Evolutionary conservation across 2,888 invertebrate species (phyloP).

Genomic region (Pogonocherus hispidulus): DNA sequence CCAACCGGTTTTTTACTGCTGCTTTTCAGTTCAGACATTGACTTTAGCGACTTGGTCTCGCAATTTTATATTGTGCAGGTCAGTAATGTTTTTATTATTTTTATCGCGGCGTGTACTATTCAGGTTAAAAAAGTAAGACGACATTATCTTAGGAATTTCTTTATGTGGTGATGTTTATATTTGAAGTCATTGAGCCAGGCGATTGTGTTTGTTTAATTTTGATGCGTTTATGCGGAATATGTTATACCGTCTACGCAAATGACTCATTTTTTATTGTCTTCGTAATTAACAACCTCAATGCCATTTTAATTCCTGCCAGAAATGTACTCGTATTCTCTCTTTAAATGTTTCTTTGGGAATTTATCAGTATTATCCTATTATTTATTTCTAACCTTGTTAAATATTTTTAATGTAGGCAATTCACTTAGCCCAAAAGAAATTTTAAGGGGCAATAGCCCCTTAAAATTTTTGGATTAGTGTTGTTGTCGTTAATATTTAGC

Average conservation of each 20-base stretch:
- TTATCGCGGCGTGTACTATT: conserved; percentile 63
- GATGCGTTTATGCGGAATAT: conserved; percentile 42
- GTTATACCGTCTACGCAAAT: conserved; percentile 38
- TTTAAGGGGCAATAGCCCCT: no score
- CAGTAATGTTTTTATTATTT: conserved; percentile 68
- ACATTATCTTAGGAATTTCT: conserved; percentile 48
- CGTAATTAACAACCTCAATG: conserved; percentile 35
- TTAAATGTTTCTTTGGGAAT: no score
- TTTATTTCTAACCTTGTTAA: no score
- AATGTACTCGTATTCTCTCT: not conserved
- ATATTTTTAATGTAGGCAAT: no score
- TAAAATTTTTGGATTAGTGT: no score
- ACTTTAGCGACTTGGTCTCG: conserved; percentile 55
- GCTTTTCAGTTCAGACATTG: conserved; percentile 61
- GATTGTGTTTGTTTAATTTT: conserved; percentile 47
- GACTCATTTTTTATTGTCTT: conserved; percentile 39
- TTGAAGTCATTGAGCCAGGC: conserved; percentile 49
- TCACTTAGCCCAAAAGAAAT: no score
- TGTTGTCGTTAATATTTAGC: no score
- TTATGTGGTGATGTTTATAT: conserved; percentile 48
- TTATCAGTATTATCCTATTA: no score
- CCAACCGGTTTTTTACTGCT: conserved; percentile 66
- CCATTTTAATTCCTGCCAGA: conserved; percentile 18
- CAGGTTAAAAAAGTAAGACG: conserved; percentile 59
- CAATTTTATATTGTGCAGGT: conserved; percentile 68